Evolutionary conservation across 2,113 vertebrate species (phyloP), one percentile per base, ranked within the genome.

Genomic region (Eulemur macaco): DNA sequence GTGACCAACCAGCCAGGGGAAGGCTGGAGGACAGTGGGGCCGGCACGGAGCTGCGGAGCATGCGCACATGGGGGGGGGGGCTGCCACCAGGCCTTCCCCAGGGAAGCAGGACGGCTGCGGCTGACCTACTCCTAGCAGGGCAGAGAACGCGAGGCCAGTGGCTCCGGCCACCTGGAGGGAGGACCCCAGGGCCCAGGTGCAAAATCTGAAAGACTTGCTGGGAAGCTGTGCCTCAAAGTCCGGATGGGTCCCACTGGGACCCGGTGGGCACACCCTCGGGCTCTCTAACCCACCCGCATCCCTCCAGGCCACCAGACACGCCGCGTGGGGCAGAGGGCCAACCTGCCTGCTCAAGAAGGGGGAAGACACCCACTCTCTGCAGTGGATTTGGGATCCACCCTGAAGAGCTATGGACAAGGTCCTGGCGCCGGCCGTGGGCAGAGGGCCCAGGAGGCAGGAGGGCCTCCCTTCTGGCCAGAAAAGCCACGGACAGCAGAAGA

Each of bases 141-240:
- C 27, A 29, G 60, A 4, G 27, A 63, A 29, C 11, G 11, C 11
- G 31, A 56, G 45, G 64, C 10, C 54, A 8, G 50, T 0, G 20
- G 42, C 15, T 37, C 73, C 39, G 15, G 39, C 31, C n/a, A 6
- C 18, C 18, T 15, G 3, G 34, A 74, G 10, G 12, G 50, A 83
- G 29, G 13, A 29, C 47, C 14, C 6, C 0, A 14, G 9, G 31
- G 8, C 1, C 20, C 9, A 47, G 31, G 7, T 3, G 29, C 54
- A 50, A 77, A 60, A 50, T 42, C 42, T 27, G 15, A 60, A 5
- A 84, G 47, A 50, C 3, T 9, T 4, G 1, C 1, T 14, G 37
- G 14, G 23, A 42, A 56, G 56, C 80, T 39, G 47, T 10, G 39
- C 29, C 34, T 77, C 52, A 73, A 3, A 3, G 25, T 21, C 25